Base-by-base conservation (phyloP, 1,140 invertebrate species). In the Eubasilissa regina region DNA sequence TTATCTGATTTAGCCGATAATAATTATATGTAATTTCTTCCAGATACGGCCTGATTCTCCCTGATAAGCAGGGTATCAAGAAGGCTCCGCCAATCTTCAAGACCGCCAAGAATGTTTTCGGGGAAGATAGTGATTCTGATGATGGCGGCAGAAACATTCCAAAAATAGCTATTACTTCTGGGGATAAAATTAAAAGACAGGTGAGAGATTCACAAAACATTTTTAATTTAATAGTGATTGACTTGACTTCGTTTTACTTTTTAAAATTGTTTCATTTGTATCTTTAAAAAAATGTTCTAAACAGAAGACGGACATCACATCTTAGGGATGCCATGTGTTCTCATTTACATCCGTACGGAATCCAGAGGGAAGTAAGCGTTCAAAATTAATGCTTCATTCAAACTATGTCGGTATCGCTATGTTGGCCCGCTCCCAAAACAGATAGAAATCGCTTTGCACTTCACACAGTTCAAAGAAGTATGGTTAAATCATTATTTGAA, bases 51-150 rank as follows among this genome's bases (percentile, higher is more conserved):
- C 84, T 89, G 48, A 87, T 88, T 83, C 78, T 89, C 44, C 84
- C 86, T 60, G 87, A 87, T 12, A 86, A 86, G 77, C 62, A 73
- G 25, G 75, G 68, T 0, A 64, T 51, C 8, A 86, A 85, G 70
- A 45, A 80, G 21, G 81, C 84, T 55, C 72, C 83, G 74, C 84
- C 85, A n/a, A 75, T 80, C 25, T 89, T 89, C 77, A 83, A 86
- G 83, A 86, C 87, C n/a, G 81, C 86, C 15, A 85, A 84, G 60
- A 89, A 89, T 85, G 87, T 89, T 35, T 89, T 89, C 85, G 88
- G 88, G 56, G 83, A 87, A 83, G 87, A 89, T 80, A 86, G 86
- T 47, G 88, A 89, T 55, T 89, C 88, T 56, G 88, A 88, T 66
- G 84, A 87, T 17, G 86, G 88, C 25, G 35, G n/a, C 66, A 66